A percentile compares a stretch with the other conserved stretches of the same genome.
Conservation (phyloP, 1,140 invertebrate genomes). For the Sarcophaga bullata region DNA sequence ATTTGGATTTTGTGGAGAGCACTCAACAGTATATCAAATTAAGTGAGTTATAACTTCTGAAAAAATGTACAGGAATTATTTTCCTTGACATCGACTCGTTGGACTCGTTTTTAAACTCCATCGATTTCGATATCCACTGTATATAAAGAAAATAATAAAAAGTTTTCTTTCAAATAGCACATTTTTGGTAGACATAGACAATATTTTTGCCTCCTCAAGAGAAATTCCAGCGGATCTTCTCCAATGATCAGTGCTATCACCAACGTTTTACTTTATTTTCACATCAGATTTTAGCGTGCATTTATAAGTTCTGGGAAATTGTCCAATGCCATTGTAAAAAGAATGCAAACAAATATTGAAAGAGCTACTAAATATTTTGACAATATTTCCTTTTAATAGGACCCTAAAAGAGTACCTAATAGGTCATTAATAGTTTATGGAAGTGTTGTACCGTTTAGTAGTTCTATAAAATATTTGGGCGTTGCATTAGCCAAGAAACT, state of each 20-base stretch:
- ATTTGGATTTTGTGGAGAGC: too few relatives aligned
- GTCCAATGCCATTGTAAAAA: too few relatives aligned
- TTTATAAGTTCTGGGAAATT: too few relatives aligned
- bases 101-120: too few relatives aligned
- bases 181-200: not conserved
- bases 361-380: too few relatives aligned
- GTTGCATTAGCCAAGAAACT: not conserved
- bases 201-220: not conserved
- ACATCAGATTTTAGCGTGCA: conserved; percentile 12
- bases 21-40: not conserved
- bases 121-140: too few relatives aligned
- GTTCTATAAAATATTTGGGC: not conserved
- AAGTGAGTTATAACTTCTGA: too few relatives aligned
- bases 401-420: not conserved
- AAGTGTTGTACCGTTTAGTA: not conserved
- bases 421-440: not conserved
- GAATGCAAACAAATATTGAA: too few relatives aligned
- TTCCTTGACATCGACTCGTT: too few relatives aligned
- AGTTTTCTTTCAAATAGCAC: not conserved
- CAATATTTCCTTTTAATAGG: not conserved
- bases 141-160: not conserved
- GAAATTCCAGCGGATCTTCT: conserved; percentile 15
- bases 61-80: not conserved
- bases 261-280: conserved; percentile 15
- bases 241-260: not conserved